Base-by-base conservation (phyloP, 2,113 vertebrate species). In the Elephas maximus region DNA sequence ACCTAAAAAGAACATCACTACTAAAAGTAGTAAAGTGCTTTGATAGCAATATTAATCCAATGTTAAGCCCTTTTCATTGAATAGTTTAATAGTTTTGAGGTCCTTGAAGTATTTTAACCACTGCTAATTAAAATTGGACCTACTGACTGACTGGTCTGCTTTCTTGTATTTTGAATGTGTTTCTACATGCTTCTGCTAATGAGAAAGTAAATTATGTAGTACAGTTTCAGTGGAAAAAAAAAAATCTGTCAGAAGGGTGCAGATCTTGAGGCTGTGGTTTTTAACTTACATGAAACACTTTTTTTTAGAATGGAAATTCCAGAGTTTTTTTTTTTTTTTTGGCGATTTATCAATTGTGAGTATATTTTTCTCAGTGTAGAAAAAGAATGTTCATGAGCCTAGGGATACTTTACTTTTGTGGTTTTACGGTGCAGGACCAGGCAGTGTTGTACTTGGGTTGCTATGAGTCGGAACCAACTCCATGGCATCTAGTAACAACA, bases 211-310 rank as follows among this genome's bases (percentile, higher is more conserved):
- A 45, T 91, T 17, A 91, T 45, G 41, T 76, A 8, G 41, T 82
- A 51, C 1, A 44, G 8, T 84, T 76, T 69, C 53, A 94, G 1
- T 91, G 63, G 57, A 74, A 45, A 53, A 67, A 92, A 80, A 28
- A 11, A 17, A 37, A 37, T 37, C 37, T 77, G 33, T 57, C 73
- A 23, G 63, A 65, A 5, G 41, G 41, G 20, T 71, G 26, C 11
- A 82, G 51, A 30, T 76, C 65, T 88, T 24, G 62, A 44, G 7
- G 5, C 45, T 91, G 1, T 83, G 26, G 5, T 84, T 90, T 91
- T 90, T 92, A 92, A 83, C 90, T 83, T 93, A 30, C 84, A 53
- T 74, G 79, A 84, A 45, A 44, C 57, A 51, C 30, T 81, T 96
- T 94, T 86, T 78, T 91, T 93, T 62, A 33, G 37, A 67, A 74